phyloP scores from a whole-genome alignment of 1,140 invertebrate species.

The Drosophila tani region DNA sequence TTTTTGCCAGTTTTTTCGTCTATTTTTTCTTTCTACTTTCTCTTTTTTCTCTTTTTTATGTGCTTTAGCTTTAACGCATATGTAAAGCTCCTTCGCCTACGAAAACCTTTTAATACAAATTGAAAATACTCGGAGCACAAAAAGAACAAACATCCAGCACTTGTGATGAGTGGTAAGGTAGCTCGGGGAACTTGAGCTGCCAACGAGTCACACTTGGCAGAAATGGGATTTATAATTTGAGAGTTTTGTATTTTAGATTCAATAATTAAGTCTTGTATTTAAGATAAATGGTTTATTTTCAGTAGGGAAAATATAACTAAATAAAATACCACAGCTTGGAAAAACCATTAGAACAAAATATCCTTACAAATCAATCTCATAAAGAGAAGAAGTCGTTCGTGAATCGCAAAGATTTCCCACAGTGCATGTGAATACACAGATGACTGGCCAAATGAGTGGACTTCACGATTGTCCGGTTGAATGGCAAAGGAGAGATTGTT shows the following conservation, averaged over 20 bases:
- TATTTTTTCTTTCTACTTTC: neutral
- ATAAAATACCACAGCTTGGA: too few species aligned
- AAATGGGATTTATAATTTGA: neutral
- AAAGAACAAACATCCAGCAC: conserved; percentile 61
- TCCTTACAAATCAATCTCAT: too few species aligned
- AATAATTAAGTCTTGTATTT: too few species aligned
- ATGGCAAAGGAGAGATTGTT: conserved; percentile 31
- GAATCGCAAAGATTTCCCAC: neutral
- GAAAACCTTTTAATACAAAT: conserved; percentile 82
- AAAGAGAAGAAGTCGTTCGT: too few species aligned
- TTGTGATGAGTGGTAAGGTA: conserved; percentile 66
- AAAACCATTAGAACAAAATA: too few species aligned
- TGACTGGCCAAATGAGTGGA: conserved; percentile 63
- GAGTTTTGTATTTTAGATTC: neutral
- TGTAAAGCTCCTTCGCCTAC: conserved; percentile 64
- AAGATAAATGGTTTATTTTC: too few species aligned
- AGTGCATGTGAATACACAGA: conserved; percentile 37
- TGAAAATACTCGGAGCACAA: conserved; percentile 69
- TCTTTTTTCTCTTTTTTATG: conserved; percentile 3
- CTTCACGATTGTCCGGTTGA: conserved; percentile 41
- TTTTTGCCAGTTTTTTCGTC: conserved; percentile 51
- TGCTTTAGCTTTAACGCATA: conserved; percentile 62
- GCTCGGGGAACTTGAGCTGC: conserved; percentile 17
- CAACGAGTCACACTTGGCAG: conserved; percentile 7
- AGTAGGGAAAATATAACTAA: too few species aligned